Percentiles rank a stretch among this genome's conserved stretches.
Evolutionary conservation across 1,140 invertebrate species (phyloP).

Genomic region (Antheraea mylitta): DNA sequence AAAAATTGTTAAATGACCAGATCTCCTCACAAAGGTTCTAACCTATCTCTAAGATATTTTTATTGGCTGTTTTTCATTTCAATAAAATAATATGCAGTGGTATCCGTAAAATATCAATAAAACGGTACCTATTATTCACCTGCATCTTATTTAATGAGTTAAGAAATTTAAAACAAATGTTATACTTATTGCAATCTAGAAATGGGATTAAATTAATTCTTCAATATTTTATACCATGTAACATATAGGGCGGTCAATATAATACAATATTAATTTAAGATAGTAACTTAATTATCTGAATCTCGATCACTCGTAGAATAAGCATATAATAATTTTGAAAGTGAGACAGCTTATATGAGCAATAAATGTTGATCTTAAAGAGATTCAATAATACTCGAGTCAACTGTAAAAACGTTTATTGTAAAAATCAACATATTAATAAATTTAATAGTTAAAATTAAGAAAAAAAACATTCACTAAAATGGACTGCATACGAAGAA

Average conservation of each 20-base stretch:
- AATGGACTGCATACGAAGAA: slow-evolving; percentile 28
- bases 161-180: too few species aligned
- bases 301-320: neutral
- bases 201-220: neutral
- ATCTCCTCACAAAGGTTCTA: too few species aligned
- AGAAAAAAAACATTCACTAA: slow-evolving; percentile 1
- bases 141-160: too few species aligned
- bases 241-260: neutral
- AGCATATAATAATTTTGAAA: slow-evolving; percentile 4
- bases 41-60: too few species aligned
- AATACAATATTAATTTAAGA: neutral
- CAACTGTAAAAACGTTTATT: slow-evolving; percentile 30
- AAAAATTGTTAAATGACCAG: too few species aligned
- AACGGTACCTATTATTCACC: too few species aligned
- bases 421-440: slow-evolving; percentile 24
- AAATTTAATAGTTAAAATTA: slow-evolving; percentile 15
- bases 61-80: too few species aligned
- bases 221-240: neutral
- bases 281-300: neutral
- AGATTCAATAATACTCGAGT: slow-evolving; percentile 36
- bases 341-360: slow-evolving; percentile 15
- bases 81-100: too few species aligned
- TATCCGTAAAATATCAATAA: too few species aligned
- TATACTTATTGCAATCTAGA: too few species aligned
- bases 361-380: slow-evolving; percentile 31